Percentiles rank a stretch among this genome's conserved stretches.
Evolutionary conservation across 2,797 vertebrate genomes (phyloP).

Genomic region (Eupleurogrammus muticus): DNA sequence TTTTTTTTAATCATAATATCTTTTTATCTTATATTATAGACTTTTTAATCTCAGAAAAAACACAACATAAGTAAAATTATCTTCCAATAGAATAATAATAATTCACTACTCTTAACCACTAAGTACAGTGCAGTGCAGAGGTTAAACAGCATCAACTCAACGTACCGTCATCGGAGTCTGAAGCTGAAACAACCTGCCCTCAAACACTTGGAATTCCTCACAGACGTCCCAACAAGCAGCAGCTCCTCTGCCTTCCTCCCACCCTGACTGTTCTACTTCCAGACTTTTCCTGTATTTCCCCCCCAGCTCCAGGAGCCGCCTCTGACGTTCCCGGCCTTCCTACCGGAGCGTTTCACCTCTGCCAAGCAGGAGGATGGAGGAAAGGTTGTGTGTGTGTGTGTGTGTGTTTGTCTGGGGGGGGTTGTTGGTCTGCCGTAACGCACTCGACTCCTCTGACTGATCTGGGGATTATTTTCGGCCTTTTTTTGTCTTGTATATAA

Average conservation of each 20-base stretch:
- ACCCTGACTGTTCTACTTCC: constrained; percentile 31
- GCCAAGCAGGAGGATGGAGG: constrained; percentile 58
- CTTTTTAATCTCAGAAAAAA: too few relatives aligned
- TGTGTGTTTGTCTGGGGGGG: constrained; percentile 59
- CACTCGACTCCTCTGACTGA: constrained; percentile 67
- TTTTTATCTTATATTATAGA: too few relatives aligned
- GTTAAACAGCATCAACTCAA: constrained; percentile 5
- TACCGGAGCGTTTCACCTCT: constrained; percentile 61
- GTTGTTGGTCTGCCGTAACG: constrained; percentile 72
- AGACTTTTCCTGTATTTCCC: background rate
- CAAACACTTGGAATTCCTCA: constrained; percentile 7
- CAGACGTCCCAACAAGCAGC: constrained; percentile 18
- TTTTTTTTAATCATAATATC: too few relatives aligned
- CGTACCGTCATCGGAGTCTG: constrained; percentile 54
- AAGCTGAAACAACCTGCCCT: constrained; percentile 18
- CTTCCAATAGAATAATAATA: too few relatives aligned
- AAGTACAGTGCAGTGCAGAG: background rate
- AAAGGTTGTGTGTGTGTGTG: constrained; percentile 51
- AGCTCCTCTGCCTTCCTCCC: constrained; percentile 25
- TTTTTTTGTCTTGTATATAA: constrained; percentile 38
- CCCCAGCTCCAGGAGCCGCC: constrained; percentile 39
- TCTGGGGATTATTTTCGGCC: constrained; percentile 68
- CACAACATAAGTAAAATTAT: too few relatives aligned
- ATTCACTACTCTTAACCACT: too few relatives aligned
- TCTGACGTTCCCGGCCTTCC: constrained; percentile 66